Evolutionary conservation across 2,888 invertebrate species (phyloP), one percentile per base, ranked within the genome.

Genomic region (Drosophila kokeensis): DNA sequence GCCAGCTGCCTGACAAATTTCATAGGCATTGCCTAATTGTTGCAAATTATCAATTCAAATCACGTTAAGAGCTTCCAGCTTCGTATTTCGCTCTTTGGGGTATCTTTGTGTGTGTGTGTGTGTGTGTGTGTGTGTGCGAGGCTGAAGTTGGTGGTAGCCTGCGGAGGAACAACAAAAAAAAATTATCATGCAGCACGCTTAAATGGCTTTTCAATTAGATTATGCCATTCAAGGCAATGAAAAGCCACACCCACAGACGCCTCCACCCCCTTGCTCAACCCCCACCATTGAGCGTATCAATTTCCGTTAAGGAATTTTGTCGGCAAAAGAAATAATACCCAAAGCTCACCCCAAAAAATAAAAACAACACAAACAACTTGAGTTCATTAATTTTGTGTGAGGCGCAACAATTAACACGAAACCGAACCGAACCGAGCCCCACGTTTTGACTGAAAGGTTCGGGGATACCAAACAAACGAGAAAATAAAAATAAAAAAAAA

Each of bases 191-290:
- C 90, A 80, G 80, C 87, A 83, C 90, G 90, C 87, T 83, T 87
- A 87, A 87, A 88, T 87, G 87, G 87, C 87, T 87, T 87, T 87
- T 87, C 87, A 87, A 87, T 87, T 87, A 90, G 90, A 87, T 87
- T 87, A 87, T 88, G 87, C 88, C 90, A 90, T 90, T 89, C 73
- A 76, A 78, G 80, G 76, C 80, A 78, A 78, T 78, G 79, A 81
- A 82, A 80, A 70, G 73, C 63, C 71, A 64, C 70, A 50, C 68
- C 66, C 42, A 63, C 58, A 42, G 38, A 48, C 42, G 24, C 36
- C 48, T 18, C 40, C 32, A 34, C 50, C 2, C 13, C 60, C 38
- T 6, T 18, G 11, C 13, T 7, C 21, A 21, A 21, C 45, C 13
- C 45, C 50, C 42, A 52, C 69, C 75, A 67, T 68, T 75, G 69